Base-by-base conservation (phyloP, 2,888 invertebrate genomes). In the Nymphalis polychloros region DNA sequence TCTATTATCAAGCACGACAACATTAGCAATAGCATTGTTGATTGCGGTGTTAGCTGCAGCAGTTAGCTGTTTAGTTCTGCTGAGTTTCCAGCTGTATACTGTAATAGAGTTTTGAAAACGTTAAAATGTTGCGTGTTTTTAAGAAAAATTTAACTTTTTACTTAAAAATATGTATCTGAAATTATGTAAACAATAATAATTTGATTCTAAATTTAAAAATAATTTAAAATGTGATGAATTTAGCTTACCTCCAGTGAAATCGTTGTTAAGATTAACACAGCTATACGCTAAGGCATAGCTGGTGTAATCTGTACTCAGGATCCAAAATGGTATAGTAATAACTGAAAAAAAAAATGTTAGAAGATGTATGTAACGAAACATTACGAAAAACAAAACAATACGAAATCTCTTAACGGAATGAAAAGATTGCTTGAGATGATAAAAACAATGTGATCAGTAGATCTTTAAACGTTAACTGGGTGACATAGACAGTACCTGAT, bases 211-310 rank as follows among this genome's bases (percentile, higher is more conserved):
- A 27, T 27, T 27, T 13, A 41, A 41, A 17, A n/a, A n/a, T 20
- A 20, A 31, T 50, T 20, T 63, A 2, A 1, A 57, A 13, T 13
- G 10, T 6, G 55, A 55, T 53, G 31, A 23, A 59, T 27, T 61
- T 31, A 4, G 27, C 47, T 72, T 81, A 91, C 92, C 79, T 73
- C 81, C 80, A 72, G 88, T 89, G 49, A 73, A 75, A 55, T 90
- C 77, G 8, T 86, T 72, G 52, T 86, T 84, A 27, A 89, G 81
- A 74, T 93, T 88, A 5, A 83, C 82, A 77, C 95, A 95, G 52
- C 94, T 93, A 90, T 94, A 95, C 1, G 94, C 93, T 1, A 95
- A 91, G 0, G 94, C 87, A 73, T 93, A 94, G 69, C 87, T 87
- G 0, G 84, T 84, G 78, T 95, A 95, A 78, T 95, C 94, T 0